Conservation (phyloP, 2,113 vertebrate species). For the Bubalus kerabau region DNA sequence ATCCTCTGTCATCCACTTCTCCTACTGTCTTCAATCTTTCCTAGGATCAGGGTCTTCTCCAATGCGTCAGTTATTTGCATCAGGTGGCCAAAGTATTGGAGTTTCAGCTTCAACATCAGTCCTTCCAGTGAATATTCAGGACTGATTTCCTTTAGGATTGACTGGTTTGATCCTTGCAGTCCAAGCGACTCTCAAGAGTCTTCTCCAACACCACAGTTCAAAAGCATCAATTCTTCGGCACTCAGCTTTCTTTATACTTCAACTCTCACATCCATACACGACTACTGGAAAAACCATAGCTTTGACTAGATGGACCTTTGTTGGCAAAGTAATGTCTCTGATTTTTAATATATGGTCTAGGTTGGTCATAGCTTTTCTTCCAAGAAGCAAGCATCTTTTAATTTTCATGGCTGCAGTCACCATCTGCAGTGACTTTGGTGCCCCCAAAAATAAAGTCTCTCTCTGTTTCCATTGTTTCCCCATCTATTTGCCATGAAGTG, state of each 20-base stretch:
- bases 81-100: not conserved
- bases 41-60: not conserved
- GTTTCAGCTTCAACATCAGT: not conserved
- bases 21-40: not conserved
- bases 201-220: not conserved
- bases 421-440: not conserved
- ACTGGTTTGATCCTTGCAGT: not conserved
- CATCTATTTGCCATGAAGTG: not conserved
- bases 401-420: not conserved
- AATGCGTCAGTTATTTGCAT: not conserved
- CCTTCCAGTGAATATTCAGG: not conserved
- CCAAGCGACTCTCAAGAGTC: not conserved
- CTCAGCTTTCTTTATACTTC: not conserved
- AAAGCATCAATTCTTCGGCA: not conserved
- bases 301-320: not conserved
- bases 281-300: not conserved
- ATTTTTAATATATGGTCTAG: not conserved
- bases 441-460: not conserved
- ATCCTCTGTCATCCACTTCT: not conserved
- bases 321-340: not conserved
- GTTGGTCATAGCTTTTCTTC: not conserved
- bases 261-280: not conserved
- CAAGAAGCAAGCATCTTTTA: not conserved
- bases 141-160: not conserved
- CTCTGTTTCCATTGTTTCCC: not conserved